Conservation (phyloP, 2,113 vertebrate genomes). For the Phodopus roborovskii region DNA sequence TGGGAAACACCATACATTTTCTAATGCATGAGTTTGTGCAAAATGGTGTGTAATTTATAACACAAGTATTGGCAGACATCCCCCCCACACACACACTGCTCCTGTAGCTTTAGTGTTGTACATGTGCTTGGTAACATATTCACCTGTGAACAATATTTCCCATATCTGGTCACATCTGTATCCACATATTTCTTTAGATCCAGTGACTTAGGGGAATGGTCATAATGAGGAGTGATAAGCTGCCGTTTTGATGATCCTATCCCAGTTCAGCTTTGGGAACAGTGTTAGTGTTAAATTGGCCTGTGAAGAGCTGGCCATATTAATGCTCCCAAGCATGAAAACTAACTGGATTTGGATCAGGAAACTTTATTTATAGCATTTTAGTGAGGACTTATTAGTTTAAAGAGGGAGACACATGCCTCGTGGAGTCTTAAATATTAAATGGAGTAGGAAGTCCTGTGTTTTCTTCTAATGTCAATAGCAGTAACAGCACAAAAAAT, state of each 20-base stretch:
- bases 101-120: slow-evolving; percentile 66
- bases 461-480: slow-evolving; percentile 59
- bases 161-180: slow-evolving; percentile 68
- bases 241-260: slow-evolving; percentile 67
- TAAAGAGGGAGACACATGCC: slow-evolving; percentile 77
- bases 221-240: slow-evolving; percentile 72
- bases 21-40: slow-evolving; percentile 77
- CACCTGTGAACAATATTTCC: slow-evolving; percentile 74
- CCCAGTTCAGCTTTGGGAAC: slow-evolving; percentile 77
- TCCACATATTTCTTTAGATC: slow-evolving; percentile 68
- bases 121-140: slow-evolving; percentile 70
- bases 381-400: slow-evolving; percentile 83
- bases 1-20: slow-evolving; percentile 76
- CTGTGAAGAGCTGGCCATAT: slow-evolving; percentile 79
- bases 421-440: slow-evolving; percentile 72
- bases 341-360: slow-evolving; percentile 84
- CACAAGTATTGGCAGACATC: slow-evolving; percentile 67
- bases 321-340: slow-evolving; percentile 80
- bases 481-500: slow-evolving; percentile 51
- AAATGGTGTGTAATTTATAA: slow-evolving; percentile 83
- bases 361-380: slow-evolving; percentile 81
- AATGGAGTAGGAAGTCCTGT: slow-evolving; percentile 71
- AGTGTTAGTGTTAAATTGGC: slow-evolving; percentile 80
- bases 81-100: slow-evolving; percentile 17
- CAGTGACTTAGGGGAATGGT: slow-evolving; percentile 57